Conservation (phyloP, 2,113 vertebrate genomes). For the Peromyscus leucopus region DNA sequence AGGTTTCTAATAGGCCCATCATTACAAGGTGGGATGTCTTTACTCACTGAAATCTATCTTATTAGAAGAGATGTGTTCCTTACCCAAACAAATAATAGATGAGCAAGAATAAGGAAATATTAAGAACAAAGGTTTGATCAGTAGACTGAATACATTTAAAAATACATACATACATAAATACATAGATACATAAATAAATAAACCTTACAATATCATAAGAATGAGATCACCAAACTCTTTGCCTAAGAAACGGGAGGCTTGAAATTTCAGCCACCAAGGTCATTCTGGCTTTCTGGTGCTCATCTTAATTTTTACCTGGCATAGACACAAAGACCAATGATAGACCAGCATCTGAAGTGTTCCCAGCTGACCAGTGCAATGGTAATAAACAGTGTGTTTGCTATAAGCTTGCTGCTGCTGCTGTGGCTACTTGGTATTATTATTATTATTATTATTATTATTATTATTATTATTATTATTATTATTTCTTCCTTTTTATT, state of each 20-base stretch:
- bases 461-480: too few relatives aligned
- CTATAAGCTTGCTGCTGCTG: background rate
- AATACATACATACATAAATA: too few relatives aligned
- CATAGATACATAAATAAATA: background rate
- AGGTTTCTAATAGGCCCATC: too few relatives aligned
- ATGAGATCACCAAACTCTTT: background rate
- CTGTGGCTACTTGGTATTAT: too few relatives aligned
- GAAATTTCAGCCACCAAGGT: background rate
- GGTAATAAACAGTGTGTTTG: background rate
- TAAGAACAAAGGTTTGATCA: background rate
- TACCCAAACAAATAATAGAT: background rate
- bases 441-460: too few relatives aligned
- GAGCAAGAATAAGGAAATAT: background rate
- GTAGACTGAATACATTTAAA: background rate
- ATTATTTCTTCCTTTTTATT: fast-evolving
- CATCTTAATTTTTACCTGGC: background rate
- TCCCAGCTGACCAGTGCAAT: background rate
- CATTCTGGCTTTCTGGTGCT: background rate
- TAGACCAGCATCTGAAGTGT: background rate
- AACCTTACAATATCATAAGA: background rate
- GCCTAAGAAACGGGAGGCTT: background rate
- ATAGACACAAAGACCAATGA: background rate
- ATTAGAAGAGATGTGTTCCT: background rate
- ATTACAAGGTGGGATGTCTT: background rate
- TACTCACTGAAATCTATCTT: background rate